These are phyloP conservation scores for Pyrochroa serraticornis DNA, from an alignment of 2,888 invertebrate genomes.

Conservation along the genomic window DNA sequence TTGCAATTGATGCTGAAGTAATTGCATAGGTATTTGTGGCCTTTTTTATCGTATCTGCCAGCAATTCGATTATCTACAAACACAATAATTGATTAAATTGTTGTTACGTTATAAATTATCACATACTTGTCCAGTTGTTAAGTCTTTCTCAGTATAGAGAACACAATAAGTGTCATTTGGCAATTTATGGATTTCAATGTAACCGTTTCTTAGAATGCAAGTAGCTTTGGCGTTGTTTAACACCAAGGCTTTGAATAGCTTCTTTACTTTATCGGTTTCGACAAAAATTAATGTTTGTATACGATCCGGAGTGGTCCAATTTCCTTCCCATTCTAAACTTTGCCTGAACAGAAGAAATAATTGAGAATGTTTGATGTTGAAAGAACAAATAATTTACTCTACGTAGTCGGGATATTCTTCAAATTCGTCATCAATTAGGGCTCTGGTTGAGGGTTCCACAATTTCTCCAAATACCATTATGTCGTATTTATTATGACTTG, in stretches of 20 bases:
- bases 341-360: constrained; percentile 30
- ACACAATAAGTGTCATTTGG: constrained; percentile 35
- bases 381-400: constrained; percentile 33
- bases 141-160: constrained; percentile 31
- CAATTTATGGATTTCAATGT: constrained; percentile 36
- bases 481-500: neutral
- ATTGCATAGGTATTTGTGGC: constrained; percentile 46
- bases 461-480: constrained; percentile 55
- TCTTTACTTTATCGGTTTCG: constrained; percentile 36
- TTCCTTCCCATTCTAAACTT: constrained; percentile 37
- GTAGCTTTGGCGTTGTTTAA: constrained; percentile 23
- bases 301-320: constrained; percentile 26
- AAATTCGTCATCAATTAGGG: constrained; percentile 52
- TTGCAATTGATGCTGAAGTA: constrained; percentile 45
- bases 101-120: constrained; percentile 3
- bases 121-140: constrained; percentile 44
- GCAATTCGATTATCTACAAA: constrained; percentile 48
- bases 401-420: constrained; percentile 46
- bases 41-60: constrained; percentile 45
- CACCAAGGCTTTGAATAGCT: constrained; percentile 31
- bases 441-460: constrained; percentile 53
- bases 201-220: constrained; percentile 31
- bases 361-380: constrained; percentile 14
- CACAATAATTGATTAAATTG: constrained; percentile 7
- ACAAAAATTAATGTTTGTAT: constrained; percentile 40